Evolutionary conservation across 2,797 vertebrate genomes (phyloP).

Genomic region (Anomalospiza imberbis): DNA sequence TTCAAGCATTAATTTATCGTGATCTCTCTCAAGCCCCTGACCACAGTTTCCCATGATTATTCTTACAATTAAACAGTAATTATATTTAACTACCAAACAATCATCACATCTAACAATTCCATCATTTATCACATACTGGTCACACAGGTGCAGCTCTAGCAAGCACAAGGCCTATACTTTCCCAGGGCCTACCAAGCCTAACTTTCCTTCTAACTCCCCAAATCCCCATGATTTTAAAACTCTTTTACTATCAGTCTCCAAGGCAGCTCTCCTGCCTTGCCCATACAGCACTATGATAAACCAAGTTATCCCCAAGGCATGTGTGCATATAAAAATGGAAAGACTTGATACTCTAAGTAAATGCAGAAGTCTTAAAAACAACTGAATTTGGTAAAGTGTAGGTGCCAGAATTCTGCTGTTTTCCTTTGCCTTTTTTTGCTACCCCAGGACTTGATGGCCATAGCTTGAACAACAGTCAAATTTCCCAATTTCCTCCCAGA

Average conservation of each 20-base stretch:
- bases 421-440: not conserved
- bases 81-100: too few species aligned
- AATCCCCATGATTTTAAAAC: too few species aligned
- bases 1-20: too few species aligned
- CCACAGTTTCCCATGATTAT: too few species aligned
- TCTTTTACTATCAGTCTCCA: not conserved
- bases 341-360: not conserved
- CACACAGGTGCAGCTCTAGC: too few species aligned
- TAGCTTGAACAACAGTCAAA: not conserved
- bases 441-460: not conserved
- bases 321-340: accelerated
- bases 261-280: not conserved
- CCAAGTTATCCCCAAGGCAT: not conserved
- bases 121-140: too few species aligned
- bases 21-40: too few species aligned
- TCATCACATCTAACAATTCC: too few species aligned
- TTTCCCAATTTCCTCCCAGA: not conserved
- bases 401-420: not conserved
- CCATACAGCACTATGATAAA: not conserved
- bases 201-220: too few species aligned
- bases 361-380: not conserved
- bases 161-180: too few species aligned
- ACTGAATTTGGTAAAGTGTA: not conserved
- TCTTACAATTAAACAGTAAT: too few species aligned
- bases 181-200: too few species aligned